phyloP scores from a whole-genome alignment of 2,797 vertebrate genomes.

The Notoglanidium macrostoma region DNA sequence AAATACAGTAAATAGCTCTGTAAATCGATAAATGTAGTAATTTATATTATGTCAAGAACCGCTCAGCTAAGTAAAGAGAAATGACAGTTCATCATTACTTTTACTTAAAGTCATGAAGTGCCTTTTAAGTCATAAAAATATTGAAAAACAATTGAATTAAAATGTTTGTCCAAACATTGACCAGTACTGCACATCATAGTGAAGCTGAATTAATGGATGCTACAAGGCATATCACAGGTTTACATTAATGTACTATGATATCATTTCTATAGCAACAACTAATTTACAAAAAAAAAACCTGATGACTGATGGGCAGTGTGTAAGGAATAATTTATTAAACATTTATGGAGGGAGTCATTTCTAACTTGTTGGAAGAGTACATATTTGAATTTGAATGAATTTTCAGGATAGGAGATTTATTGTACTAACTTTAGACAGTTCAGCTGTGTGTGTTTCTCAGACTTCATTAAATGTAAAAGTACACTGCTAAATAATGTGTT shows the following conservation, averaged over 20 bases:
- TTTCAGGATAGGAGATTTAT: background rate
- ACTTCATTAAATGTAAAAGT: background rate
- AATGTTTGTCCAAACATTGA: too few species aligned
- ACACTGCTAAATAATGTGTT: background rate
- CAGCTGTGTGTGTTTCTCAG: background rate
- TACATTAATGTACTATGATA: background rate
- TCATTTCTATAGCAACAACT: background rate
- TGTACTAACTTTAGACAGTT: background rate
- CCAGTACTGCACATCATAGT: background rate
- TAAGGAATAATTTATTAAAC: background rate
- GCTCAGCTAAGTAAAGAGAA: too few species aligned
- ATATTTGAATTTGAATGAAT: too few species aligned
- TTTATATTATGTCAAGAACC: too few species aligned
- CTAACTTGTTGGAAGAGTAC: too few species aligned
- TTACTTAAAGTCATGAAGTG: too few species aligned
- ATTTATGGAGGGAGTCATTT: background rate
- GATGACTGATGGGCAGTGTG: background rate
- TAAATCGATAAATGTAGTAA: too few species aligned
- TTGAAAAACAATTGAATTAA: too few species aligned
- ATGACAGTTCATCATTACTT: too few species aligned
- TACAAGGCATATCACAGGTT: background rate
- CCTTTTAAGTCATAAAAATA: too few species aligned
- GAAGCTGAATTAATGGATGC: background rate
- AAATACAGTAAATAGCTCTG: too few species aligned
- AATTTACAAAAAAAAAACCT: background rate